Evolutionary conservation across 1,140 invertebrate species (phyloP).

Genomic region (Tribolium madens): DNA sequence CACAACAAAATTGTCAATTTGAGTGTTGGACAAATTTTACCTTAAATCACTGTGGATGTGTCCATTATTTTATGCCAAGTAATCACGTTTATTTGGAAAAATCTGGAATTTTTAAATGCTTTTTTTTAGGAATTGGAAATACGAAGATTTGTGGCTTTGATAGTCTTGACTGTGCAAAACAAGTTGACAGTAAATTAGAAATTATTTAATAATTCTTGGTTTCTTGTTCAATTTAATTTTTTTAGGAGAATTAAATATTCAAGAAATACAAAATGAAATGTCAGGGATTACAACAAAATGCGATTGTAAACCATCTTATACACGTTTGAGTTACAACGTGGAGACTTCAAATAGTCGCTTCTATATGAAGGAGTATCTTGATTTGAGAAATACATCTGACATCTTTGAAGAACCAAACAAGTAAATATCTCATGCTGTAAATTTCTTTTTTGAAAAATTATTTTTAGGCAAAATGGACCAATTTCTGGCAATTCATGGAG

Average conservation of each 20-base stretch:
- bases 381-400: not conserved
- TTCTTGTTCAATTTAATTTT: not conserved
- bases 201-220: not conserved
- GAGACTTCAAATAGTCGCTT: constrained; percentile 75
- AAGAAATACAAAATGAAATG: not conserved
- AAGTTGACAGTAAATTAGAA: not conserved
- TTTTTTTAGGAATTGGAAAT: constrained; percentile 56
- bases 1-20: constrained; percentile 80
- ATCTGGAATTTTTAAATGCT: constrained; percentile 10
- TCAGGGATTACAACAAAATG: constrained; percentile 61
- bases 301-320: constrained; percentile 75
- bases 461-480: constrained; percentile 70
- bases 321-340: constrained; percentile 73
- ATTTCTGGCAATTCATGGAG: constrained; percentile 73
- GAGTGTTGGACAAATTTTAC: constrained; percentile 84
- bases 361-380: constrained; percentile 46
- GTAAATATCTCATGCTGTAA: not conserved
- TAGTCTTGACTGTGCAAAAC: constrained; percentile 49
- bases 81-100: constrained; percentile 52
- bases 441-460: not conserved
- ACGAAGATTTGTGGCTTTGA: constrained; percentile 74
- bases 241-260: not conserved
- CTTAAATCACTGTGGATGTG: constrained; percentile 72
- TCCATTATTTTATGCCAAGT: constrained; percentile 78
- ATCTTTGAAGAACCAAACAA: not conserved